Base-by-base conservation (phyloP, 2,888 invertebrate genomes). In the Mantis religiosa region DNA sequence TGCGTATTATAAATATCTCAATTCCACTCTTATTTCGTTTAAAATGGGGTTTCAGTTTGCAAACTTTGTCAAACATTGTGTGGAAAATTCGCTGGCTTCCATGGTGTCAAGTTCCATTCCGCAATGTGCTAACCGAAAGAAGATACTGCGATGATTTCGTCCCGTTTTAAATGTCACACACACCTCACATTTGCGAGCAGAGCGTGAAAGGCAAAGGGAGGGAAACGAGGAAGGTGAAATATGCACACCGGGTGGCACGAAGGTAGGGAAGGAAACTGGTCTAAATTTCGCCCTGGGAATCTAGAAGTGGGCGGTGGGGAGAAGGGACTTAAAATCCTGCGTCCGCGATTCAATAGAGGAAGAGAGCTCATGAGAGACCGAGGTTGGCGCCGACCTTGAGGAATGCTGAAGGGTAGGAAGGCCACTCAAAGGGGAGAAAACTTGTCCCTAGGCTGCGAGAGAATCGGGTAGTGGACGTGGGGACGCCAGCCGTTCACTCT, bases 211-310 rank as follows among this genome's bases (percentile, higher is more conserved):
- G 54, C 20, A 20, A 71, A 1, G 54, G 6, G 54, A 71, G 25
- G 15, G 54, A 25, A 71, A 71, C 14, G 20, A 9, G 25, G 25
- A 71, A 20, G 54, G 54, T 71, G 54, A 71, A 71, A 71, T 71
- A 71, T 71, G 25, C 54, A 71, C 54, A 71, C 54, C 15, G 54
- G 4, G 54, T 71, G 54, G 54, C 20, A 87, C 12, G 28, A 84
- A 28, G 83, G 34, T 34, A 87, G 83, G 87, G 20, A 86, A 54
- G 34, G 87, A 87, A 89, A 87, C 84, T 84, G 41, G 86, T 83
- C 28, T 82, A 87, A 87, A 89, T 83, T 89, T 87, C 83, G 87
- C 47, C 87, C 30, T 84, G 30, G 84, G 84, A 71, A 84, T 47
- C 28, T 30, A 87, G 28, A 71, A 8, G 86, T 28, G 71, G 28